Evolutionary conservation across 2,797 vertebrate genomes (phyloP), one percentile per base, ranked within the genome.

Genomic region (Denticeps clupeoides): DNA sequence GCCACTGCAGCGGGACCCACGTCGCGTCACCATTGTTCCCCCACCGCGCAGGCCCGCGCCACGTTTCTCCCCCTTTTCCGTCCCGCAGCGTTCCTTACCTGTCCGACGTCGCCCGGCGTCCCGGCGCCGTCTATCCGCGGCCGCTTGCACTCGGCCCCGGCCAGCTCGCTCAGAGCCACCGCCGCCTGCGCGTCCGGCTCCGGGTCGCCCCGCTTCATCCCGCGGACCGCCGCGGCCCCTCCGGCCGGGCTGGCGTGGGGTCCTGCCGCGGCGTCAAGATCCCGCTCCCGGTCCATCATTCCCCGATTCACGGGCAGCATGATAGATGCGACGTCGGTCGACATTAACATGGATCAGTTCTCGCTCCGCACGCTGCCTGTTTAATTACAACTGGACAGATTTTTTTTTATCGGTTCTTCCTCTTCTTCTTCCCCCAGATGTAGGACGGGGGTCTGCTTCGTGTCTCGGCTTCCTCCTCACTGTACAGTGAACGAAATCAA

Each of bases 311-410:
- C 79, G 74, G 82, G 80, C 29, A 82, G 60, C 76, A 81, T 72
- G 59, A 82, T 67, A 53, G 80, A 77, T 56, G 78, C 77, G 61
- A 82, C 78, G 76, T 83, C 80, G 72, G 79, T 82, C 79, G 80
- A 83, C 81, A 83, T 83, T 77, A 82, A 80, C 79, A 82, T 78
- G 51, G 77, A 76, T 75, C 18, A 38, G 18, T 18, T 38, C 35
- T 2, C 13, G 51, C 31, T 51, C 23, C 48, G 12, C 33, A 50
- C 29, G 53, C 43, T 16, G 16, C 32, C 49, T 54, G 53, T 25
- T 56, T 49, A 6, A n/a, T n/a, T n/a, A n/a, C n/a, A n/a, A n/a
- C n/a, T n/a, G n/a, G n/a, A n/a, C n/a, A n/a, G n/a, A n/a, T n/a
- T n/a, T n/a, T n/a, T n/a, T n/a, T n/a, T n/a, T n/a, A n/a, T n/a